Evolutionary conservation across 1,140 invertebrate genomes (phyloP).

Genomic region (Epicauta chinensis): DNA sequence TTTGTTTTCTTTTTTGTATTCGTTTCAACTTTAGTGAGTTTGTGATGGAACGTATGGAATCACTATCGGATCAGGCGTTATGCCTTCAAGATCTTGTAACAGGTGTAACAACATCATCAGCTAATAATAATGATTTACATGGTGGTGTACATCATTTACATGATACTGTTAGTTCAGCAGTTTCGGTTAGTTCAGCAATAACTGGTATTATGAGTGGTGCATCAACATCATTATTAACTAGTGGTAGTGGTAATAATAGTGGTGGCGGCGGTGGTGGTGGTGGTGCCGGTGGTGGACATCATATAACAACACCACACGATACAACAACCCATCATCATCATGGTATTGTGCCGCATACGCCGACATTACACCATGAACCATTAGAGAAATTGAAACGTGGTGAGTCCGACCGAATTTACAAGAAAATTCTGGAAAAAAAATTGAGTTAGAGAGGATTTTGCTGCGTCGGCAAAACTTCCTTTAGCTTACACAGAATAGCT

Average conservation of each 20-base stretch:
- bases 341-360: constrained; percentile 43
- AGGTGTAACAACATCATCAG: constrained; percentile 41
- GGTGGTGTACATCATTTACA: constrained; percentile 53
- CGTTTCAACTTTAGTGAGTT: no score
- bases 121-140: constrained; percentile 46
- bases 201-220: constrained; percentile 59
- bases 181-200: constrained; percentile 58
- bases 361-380: constrained; percentile 65
- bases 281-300: constrained; percentile 35
- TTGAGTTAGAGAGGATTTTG: background rate
- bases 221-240: constrained; percentile 40
- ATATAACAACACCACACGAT: constrained; percentile 34
- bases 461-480: no score
- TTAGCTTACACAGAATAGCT: no score
- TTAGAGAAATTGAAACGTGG: constrained; percentile 77
- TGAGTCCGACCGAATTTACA: constrained; percentile 46
- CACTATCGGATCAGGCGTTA: constrained; percentile 56
- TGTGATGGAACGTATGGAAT: constrained; percentile 51
- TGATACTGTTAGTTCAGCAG: constrained; percentile 53
- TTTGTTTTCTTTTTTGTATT: no score
- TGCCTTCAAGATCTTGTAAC: constrained; percentile 68
- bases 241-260: no score
- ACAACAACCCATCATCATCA: constrained; percentile 41
- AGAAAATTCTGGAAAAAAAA: background rate
- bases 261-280: no score